Evolutionary conservation across 1,140 invertebrate genomes (phyloP), one percentile per base, ranked within the genome.

Genomic region (Drosophila takahashii): DNA sequence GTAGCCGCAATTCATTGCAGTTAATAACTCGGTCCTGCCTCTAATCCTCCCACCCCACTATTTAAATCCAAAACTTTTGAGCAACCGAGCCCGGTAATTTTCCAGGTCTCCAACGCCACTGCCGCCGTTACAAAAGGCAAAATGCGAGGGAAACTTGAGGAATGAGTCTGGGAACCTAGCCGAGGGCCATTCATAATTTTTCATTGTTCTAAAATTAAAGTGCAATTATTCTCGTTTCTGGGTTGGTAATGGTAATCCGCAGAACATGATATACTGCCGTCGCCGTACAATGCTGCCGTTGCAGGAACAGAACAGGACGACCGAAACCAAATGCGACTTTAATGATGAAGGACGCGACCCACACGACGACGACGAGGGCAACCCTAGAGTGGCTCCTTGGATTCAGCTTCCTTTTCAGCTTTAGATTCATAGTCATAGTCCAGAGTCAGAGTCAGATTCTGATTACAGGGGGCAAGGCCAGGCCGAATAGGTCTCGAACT

Each of bases 121-220:
- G 39, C 2, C 52, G 32, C 61, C 22, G 22, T 22, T 22, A 22
- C 1, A 22, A 34, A 29, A 27, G 45, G 56, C 9, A 27, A 50
- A 34, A 11, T 32, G 47, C 27, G 8, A 29, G 15, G 42, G 11
- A 11, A 18, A n/a, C 42, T 39, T 52, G 16, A 53, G 69, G 45
- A 50, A 61, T 56, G 57, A 39, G 71, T 58, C 42, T 60, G 64
- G 64, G 44, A 71, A 67, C 60, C 42, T 29, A 61, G 60, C 70
- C 48, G 50, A 79, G 45, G 65, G 71, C 72, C 78, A 81, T 81
- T 80, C 75, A 81, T 81, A 81, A 81, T 81, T 81, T 81, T 81
- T 60, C 79, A 81, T 81, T 81, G 78, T 81, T 81, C 60, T 71
- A 72, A 81, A 81, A 81, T 81, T 81, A 81, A 81, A 81, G 79